Evolutionary conservation across 2,797 vertebrate species (phyloP), one percentile per base, ranked within the genome.

Genomic region (Peromyscus eremicus): DNA sequence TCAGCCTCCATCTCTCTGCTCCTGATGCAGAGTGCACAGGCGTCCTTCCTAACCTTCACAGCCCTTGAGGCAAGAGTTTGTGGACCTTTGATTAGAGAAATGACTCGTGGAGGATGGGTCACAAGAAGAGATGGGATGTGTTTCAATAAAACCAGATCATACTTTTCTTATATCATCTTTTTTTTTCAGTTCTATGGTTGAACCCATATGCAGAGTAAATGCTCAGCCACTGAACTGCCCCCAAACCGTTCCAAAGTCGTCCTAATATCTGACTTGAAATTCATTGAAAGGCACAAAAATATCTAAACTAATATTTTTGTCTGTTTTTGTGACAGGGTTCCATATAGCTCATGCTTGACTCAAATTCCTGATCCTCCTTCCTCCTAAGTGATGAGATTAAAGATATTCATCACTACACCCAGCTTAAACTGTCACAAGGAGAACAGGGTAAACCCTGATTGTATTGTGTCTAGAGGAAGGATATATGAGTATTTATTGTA

Each of bases 261-360:
- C 77, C 71, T 85, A 43, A 43, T n/a, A 6, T 84, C 82, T 91
- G n/a, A 92, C 49, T 75, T 68, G 40, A 80, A 93, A 92, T 60
- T 94, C 82, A 88, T 89, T 86, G 88, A 71, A 92, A 40, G 25
- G 12, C 25, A 89, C 25, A 66, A 17, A 80, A 75, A 64, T 70
- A 95, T 23, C 94, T 73, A 88, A 40, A 84, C 71, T 81, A 70
- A 52, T 6, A 64, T 64, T 91, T 34, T 0, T 9, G 73, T 84
- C 25, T 86, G 11, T 40, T 49, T 85, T 49, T 68, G 80, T 29
- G 29, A 21, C 17, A 66, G 6, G 1, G 34, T 55, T n/a, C 13
- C 7, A 87, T 19, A 29, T 87, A 37, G 46, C 2, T 34, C 13
- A 37, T 25, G 46, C 21, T 49, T 87, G 46, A 34, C 66, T 40